These are phyloP conservation scores for Rattus rattus DNA, from an alignment of 2,113 vertebrate genomes.

Conservation along the genomic window DNA sequence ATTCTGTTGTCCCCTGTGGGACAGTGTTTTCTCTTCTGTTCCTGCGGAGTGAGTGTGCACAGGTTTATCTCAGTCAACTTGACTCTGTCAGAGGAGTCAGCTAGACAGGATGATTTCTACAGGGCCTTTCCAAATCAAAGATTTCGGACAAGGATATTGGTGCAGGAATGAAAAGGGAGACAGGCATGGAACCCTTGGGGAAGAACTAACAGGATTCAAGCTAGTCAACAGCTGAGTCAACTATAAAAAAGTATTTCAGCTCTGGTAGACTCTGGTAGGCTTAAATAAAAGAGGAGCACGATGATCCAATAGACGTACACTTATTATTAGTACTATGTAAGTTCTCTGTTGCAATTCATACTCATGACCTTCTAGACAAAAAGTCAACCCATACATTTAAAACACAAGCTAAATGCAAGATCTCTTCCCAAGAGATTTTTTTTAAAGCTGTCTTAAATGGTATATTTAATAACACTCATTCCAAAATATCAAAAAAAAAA, in stretches of 20 bases:
- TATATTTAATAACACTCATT: slow-evolving; percentile 54
- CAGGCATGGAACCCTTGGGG: background rate
- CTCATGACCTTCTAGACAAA: slow-evolving; percentile 49
- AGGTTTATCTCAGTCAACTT: too few species aligned
- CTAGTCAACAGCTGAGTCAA: slow-evolving; percentile 50
- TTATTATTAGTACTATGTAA: slow-evolving; percentile 54
- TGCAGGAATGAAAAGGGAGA: background rate
- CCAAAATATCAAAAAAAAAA: background rate
- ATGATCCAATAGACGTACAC: background rate
- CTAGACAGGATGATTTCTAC: slow-evolving; percentile 29
- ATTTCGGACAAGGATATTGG: slow-evolving; percentile 9
- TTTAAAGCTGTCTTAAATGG: slow-evolving; percentile 12
- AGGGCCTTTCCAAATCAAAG: slow-evolving; percentile 37
- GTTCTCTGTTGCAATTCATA: slow-evolving; percentile 39
- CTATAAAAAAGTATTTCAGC: slow-evolving; percentile 34
- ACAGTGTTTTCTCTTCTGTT: too few species aligned
- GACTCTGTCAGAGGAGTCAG: slow-evolving; percentile 11
- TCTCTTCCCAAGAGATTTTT: slow-evolving; percentile 38
- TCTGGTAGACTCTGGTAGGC: slow-evolving; percentile 30
- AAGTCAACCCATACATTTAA: slow-evolving; percentile 48
- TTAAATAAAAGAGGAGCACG: slow-evolving; percentile 1
- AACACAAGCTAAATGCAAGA: slow-evolving; percentile 54
- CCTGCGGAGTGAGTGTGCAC: too few species aligned
- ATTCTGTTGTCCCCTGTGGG: background rate
- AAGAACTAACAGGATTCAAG: slow-evolving; percentile 67